Base-by-base conservation (phyloP, 1,140 invertebrate species). In the Drosophila ananassae region DNA sequence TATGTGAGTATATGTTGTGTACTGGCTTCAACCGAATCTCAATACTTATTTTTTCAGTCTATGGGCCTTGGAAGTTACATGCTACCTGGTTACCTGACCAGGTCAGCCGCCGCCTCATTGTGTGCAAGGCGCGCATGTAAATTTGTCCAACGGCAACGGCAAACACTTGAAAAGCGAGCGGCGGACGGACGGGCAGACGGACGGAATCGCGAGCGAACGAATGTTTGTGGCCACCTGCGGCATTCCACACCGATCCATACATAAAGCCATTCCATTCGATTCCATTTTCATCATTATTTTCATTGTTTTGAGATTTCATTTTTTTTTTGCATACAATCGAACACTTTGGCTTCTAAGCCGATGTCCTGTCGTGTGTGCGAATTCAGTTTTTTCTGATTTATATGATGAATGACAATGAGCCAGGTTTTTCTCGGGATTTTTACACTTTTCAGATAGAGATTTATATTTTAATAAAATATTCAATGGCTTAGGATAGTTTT, bases 301-400 rank as follows among this genome's bases (percentile, higher is more conserved):
- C 61, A 39, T 52, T 63, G 34, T 73, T 30, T 47, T 47, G 41
- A 7, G 50, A 44, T 53, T 32, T 41, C 10, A 28, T 46, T 63
- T 28, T 28, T 28, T 28, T 75, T 81, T 83, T 83, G 79, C 79
- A 83, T 83, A 83, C 79, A 83, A 83, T 83, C 75, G 79, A 69
- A 69, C 39, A 73, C 48, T 58, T 72, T 32, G 66, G 37, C 62
- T 68, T 55, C 50, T 34, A 68, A 17, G 8, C 30, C 51, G 28
- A 34, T 69, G 63, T 69, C 62, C 66, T 68, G 62, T 22, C 37
- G 9, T 50, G 73, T 77, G 59, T 67, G 57, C 61, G 79, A 68
- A 64, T 76, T 83, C 77, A 79, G 80, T 83, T 83, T 83, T 83
- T 76, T 83, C 77, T 84, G 80, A 83, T 83, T 83, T 83, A 79